Conservation (phyloP, 2,888 invertebrate species). For the Antitype chi region DNA sequence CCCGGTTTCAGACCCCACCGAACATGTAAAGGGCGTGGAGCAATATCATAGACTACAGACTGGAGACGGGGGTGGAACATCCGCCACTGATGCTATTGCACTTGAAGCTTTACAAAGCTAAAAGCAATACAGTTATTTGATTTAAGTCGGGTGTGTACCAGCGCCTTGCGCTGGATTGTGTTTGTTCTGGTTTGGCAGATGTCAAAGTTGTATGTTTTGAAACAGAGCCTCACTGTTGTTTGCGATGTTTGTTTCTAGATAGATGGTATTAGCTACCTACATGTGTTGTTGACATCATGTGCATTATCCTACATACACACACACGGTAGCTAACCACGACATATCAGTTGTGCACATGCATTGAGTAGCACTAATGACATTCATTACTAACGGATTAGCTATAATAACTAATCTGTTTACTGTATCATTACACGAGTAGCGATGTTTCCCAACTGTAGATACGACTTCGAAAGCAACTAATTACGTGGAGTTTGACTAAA, state of each 20-base stretch:
- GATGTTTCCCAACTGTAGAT: constrained; percentile 40
- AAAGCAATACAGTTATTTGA: constrained; percentile 91
- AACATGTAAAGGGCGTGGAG: constrained; percentile 90
- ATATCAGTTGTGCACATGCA: constrained; percentile 49
- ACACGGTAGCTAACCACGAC: constrained; percentile 25
- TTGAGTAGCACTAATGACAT: constrained; percentile 59
- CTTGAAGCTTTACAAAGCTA: constrained; percentile 90
- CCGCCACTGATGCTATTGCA: constrained; percentile 89
- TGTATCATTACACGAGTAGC: constrained; percentile 38
- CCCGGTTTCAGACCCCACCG: constrained; percentile 81
- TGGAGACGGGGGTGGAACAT: constrained; percentile 87
- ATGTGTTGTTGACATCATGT: constrained; percentile 52
- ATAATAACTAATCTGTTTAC: constrained; percentile 52
- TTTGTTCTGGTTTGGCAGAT: constrained; percentile 90
- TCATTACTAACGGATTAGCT: constrained; percentile 62
- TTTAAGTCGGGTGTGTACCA: constrained; percentile 89
- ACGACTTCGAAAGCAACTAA: constrained; percentile 44
- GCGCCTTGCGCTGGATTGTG: constrained; percentile 89
- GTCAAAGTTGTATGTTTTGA: constrained; percentile 90
- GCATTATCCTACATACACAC: constrained; percentile 31
- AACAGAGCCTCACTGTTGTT: constrained; percentile 85
- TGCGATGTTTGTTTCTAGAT: constrained; percentile 84
- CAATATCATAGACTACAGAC: constrained; percentile 90
- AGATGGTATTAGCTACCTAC: constrained; percentile 80
- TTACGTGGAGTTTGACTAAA: constrained; percentile 57